Percentiles rank a stretch among this genome's conserved stretches.
phyloP scores from a whole-genome alignment of 1,140 invertebrate species.

The Pseudomyrmex dendroicus region DNA sequence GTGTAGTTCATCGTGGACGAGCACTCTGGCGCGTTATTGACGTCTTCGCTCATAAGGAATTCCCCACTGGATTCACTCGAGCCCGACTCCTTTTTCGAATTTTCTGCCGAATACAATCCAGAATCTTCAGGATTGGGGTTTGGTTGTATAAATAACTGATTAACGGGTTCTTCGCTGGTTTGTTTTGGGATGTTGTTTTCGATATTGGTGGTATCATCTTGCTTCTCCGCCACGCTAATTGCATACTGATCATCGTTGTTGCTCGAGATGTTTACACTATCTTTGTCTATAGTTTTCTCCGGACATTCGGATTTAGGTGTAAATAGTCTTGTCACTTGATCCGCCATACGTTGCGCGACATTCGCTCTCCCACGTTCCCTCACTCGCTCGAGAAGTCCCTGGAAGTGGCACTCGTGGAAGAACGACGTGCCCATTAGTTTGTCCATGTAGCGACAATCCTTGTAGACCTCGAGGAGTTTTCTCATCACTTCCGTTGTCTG shows the following conservation, averaged over 20 bases:
- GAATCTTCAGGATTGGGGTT: conserved; percentile 83
- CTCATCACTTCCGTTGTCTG: conserved; percentile 92
- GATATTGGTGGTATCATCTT: conserved; percentile 43
- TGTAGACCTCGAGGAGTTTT: conserved; percentile 92
- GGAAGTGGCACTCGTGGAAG: conserved; percentile 93
- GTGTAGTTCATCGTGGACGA: conserved; percentile 15
- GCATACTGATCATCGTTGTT: conserved; percentile 56
- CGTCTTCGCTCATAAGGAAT: conserved; percentile 83
- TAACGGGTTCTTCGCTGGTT: conserved; percentile 67
- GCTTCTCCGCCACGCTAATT: conserved; percentile 61
- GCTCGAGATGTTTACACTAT: conserved; percentile 61
- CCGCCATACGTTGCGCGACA: conserved; percentile 86
- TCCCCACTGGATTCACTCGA: conserved; percentile 84
- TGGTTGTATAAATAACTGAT: conserved; percentile 78
- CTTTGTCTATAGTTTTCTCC: conserved; percentile 68
- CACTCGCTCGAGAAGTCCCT: conserved; percentile 87
- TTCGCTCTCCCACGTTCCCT: conserved; percentile 85
- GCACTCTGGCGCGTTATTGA: conserved; percentile 76
- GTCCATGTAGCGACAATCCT: conserved; percentile 94
- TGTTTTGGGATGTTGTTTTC: conserved; percentile 52
- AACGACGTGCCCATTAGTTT: conserved; percentile 93
- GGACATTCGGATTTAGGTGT: conserved; percentile 78
- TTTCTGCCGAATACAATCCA: conserved; percentile 82
- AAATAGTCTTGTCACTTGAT: conserved; percentile 87
- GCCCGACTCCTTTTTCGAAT: conserved; percentile 83